Conservation (phyloP, 2,888 invertebrate species). For the Melieria picta region DNA sequence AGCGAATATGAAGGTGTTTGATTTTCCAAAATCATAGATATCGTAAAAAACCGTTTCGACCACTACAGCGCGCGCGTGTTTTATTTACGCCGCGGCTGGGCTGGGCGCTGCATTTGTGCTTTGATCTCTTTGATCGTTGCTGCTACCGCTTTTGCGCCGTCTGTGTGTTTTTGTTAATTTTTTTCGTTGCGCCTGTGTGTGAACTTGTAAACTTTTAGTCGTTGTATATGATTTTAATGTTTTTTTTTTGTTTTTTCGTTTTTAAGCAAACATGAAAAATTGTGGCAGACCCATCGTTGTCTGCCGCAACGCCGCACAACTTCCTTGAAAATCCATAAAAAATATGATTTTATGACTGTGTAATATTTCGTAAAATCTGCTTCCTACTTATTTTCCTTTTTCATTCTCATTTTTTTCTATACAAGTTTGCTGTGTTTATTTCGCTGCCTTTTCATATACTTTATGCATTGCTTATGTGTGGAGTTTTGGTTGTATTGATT, state of each 20-base stretch:
- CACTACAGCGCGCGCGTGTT: not conserved
- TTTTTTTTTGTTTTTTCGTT: not conserved
- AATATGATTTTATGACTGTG: slow-evolving; percentile 2
- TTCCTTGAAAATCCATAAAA: slow-evolving; percentile 11
- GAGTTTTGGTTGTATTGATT: too few relatives aligned
- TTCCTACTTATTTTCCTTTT: not conserved
- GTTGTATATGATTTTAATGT: not conserved
- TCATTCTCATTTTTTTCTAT: not conserved
- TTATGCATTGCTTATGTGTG: too few relatives aligned
- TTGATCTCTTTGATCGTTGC: not conserved
- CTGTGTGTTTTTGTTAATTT: not conserved
- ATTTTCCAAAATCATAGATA: too few relatives aligned
- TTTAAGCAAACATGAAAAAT: not conserved
- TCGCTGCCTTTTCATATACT: too few relatives aligned
- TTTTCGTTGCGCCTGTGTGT: slow-evolving; percentile 3
- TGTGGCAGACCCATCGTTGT: not conserved
- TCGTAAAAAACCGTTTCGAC: too few relatives aligned
- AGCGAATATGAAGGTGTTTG: too few relatives aligned
- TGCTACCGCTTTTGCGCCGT: too few relatives aligned
- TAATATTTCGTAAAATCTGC: not conserved
- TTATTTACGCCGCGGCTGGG: not conserved
- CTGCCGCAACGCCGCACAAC: not conserved
- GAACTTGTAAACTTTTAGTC: slow-evolving; percentile 2
- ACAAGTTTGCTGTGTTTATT: not conserved
- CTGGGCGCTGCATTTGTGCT: not conserved